phyloP scores from a whole-genome alignment of 2,113 vertebrate genomes.

The Engraulis encrasicolus region DNA sequence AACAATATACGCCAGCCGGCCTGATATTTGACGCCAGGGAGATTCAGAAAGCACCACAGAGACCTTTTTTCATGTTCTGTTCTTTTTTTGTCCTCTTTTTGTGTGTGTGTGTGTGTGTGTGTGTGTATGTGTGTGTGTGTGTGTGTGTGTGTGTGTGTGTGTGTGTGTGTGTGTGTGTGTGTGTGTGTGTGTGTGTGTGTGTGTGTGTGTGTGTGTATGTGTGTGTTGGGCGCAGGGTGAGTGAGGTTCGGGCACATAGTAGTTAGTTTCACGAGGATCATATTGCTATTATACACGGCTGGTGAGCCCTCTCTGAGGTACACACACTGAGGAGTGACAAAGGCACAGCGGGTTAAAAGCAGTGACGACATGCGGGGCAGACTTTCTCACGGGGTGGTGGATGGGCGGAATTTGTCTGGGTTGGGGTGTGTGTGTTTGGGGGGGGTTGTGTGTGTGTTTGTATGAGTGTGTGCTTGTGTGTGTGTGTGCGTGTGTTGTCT shows the following conservation, averaged over 20 bases:
- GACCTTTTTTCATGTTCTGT: background rate
- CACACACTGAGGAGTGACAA: slow-evolving; percentile 29
- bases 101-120: too few species aligned
- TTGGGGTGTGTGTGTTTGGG: background rate
- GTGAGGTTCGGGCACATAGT: background rate
- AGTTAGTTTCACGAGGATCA: slow-evolving; percentile 20
- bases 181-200: too few species aligned
- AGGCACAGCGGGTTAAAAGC: slow-evolving; percentile 19
- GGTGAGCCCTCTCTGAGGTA: background rate
- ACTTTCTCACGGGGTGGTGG: slow-evolving; percentile 35
- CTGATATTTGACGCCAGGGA: background rate
- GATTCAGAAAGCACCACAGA: background rate
- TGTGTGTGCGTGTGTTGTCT: too few species aligned
- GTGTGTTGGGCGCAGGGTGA: background rate
- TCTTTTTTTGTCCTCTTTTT: background rate
- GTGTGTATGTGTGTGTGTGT: too few species aligned
- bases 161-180: too few species aligned
- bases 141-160: too few species aligned
- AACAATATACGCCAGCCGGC: background rate
- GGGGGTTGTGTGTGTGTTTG: slow-evolving; percentile 5
- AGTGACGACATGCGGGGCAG: background rate
- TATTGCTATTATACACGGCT: slow-evolving; percentile 32
- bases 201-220: too few species aligned
- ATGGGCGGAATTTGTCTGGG: background rate
- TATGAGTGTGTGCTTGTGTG: too few species aligned